A percentile compares a stretch with the other conserved stretches of the same genome.
Conservation (phyloP, 2,888 invertebrate species). For the Harpalus rufipes region DNA sequence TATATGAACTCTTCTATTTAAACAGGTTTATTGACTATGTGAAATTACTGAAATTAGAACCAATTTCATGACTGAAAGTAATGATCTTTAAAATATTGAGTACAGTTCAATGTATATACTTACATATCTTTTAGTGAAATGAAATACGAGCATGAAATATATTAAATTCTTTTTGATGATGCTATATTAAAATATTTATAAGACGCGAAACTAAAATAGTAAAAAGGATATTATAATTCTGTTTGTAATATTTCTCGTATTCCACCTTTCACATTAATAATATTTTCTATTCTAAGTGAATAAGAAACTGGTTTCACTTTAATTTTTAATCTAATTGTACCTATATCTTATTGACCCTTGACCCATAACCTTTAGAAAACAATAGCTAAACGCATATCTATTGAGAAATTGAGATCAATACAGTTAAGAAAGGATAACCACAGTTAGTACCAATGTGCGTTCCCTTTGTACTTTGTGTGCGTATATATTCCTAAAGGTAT, state of each 20-base stretch:
- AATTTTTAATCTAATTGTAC: not conserved
- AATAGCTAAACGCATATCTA: not conserved
- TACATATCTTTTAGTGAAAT: not conserved
- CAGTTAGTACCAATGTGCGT: too few relatives aligned
- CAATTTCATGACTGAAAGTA: too few relatives aligned
- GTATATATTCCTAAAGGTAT: too few relatives aligned
- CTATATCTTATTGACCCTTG: not conserved
- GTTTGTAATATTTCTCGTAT: not conserved
- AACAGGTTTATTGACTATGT: too few relatives aligned
- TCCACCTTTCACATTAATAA: not conserved
- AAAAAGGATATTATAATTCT: not conserved
- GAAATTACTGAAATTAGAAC: too few relatives aligned
- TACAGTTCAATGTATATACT: not conserved
- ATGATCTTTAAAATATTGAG: too few relatives aligned
- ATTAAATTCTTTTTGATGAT: not conserved
- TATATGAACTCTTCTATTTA: too few relatives aligned
- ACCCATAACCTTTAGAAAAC: not conserved
- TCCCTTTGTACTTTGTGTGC: too few relatives aligned
- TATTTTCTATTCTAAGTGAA: not conserved
- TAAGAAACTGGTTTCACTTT: not conserved
- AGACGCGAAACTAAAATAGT: not conserved
- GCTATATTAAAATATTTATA: not conserved
- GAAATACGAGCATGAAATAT: not conserved
- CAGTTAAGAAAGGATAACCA: not conserved
- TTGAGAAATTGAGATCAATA: not conserved